A percentile compares a stretch with the other conserved stretches of the same genome.
These are phyloP conservation scores for Hippoglossus hippoglossus DNA, from an alignment of 2,797 vertebrate genomes.

Conservation along the genomic window DNA sequence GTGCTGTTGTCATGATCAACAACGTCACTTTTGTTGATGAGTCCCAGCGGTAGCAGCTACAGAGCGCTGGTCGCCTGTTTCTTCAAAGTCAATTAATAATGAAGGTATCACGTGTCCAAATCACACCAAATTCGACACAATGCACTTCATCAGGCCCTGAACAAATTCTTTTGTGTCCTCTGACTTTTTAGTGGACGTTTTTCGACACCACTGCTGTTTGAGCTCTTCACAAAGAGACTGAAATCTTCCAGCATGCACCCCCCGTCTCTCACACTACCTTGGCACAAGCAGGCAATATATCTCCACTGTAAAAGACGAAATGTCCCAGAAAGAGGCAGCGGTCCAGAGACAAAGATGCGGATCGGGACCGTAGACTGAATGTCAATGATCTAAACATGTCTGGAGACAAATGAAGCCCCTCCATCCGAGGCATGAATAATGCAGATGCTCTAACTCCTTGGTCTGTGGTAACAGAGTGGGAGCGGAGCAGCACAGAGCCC, in stretches of 20 bases:
- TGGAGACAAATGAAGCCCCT: constrained; percentile 54
- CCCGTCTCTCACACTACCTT: constrained; percentile 3
- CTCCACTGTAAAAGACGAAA: constrained; percentile 23
- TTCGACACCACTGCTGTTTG: too few relatives aligned
- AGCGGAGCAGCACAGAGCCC: constrained; percentile 19
- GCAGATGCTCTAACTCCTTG: constrained; percentile 39
- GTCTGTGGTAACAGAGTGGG: constrained; percentile 23
- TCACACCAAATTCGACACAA: too few relatives aligned
- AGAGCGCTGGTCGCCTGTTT: too few relatives aligned
- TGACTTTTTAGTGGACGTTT: too few relatives aligned
- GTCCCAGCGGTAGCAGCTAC: too few relatives aligned
- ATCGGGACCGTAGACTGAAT: constrained; percentile 37
- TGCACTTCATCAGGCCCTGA: too few relatives aligned
- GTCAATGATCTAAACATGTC: constrained; percentile 57
- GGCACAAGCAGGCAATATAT: not conserved
- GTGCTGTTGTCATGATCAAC: too few relatives aligned
- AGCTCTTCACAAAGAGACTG: constrained; percentile 17
- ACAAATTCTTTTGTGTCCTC: too few relatives aligned
- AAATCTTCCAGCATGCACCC: not conserved
- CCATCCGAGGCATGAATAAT: constrained; percentile 64
- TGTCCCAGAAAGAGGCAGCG: constrained; percentile 14
- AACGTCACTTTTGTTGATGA: too few relatives aligned
- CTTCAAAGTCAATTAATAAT: too few relatives aligned
- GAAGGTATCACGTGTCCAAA: too few relatives aligned
- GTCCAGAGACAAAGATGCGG: constrained; percentile 35